phyloP scores from a whole-genome alignment of 2,113 vertebrate genomes.

The Uropsilus gracilis region DNA sequence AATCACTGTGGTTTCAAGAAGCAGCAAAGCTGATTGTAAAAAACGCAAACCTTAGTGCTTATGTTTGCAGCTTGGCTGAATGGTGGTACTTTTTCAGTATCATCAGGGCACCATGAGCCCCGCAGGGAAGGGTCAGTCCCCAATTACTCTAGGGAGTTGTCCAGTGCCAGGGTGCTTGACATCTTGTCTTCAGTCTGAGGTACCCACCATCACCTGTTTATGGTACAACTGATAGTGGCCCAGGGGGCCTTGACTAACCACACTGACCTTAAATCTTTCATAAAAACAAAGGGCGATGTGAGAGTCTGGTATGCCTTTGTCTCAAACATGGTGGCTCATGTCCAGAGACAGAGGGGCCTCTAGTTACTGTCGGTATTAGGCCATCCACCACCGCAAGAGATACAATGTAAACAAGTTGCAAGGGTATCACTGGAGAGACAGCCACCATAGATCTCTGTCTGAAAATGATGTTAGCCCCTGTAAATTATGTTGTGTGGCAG shows the following conservation, averaged over 20 bases:
- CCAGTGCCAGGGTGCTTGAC: not conserved
- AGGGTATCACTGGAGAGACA: fast-evolving
- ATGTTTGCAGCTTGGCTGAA: not conserved
- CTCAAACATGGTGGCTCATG: not conserved
- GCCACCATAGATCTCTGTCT: fast-evolving
- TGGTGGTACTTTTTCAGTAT: not conserved
- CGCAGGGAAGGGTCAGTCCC: not conserved
- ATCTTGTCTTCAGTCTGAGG: not conserved
- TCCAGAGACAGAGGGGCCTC: not conserved
- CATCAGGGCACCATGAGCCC: fast-evolving
- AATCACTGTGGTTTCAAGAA: not conserved
- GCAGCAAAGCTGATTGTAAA: not conserved
- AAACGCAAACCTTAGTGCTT: not conserved
- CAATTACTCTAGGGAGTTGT: not conserved
- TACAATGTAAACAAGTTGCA: not conserved
- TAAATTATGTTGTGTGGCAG: fast-evolving
- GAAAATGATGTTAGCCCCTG: fast-evolving
- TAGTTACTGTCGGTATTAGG: too few relatives aligned
- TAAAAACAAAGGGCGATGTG: not conserved
- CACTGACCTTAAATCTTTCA: not conserved
- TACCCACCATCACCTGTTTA: not conserved
- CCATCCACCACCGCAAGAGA: not conserved
- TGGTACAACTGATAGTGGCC: not conserved
- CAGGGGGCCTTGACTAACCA: fast-evolving
- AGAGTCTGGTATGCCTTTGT: not conserved